Percentiles rank a stretch among this genome's conserved stretches.
These are phyloP conservation scores for Protomyctophum bolini DNA, from an alignment of 2,113 vertebrate species.

Conservation along the genomic window DNA sequence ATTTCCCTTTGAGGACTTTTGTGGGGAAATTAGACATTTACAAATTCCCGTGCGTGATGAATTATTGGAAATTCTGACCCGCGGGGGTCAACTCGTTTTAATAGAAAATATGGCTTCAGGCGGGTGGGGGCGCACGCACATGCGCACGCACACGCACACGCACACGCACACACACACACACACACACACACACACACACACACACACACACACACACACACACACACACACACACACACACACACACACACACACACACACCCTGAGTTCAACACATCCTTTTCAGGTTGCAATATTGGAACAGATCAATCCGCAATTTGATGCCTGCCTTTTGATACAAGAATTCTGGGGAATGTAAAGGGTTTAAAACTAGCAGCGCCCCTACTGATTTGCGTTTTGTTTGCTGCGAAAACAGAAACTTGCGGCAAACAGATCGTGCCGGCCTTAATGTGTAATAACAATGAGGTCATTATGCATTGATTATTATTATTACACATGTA, in stretches of 20 bases:
- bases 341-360: not conserved
- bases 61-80: too few species aligned
- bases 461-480: too few species aligned
- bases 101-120: too few species aligned
- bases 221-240: not conserved
- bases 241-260: not conserved
- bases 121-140: not conserved
- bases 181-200: not conserved
- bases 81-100: too few species aligned
- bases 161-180: not conserved
- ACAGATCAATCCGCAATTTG: constrained; percentile 37
- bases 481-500: too few species aligned
- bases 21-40: too few species aligned
- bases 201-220: not conserved
- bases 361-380: constrained; percentile 34
- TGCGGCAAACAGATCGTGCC: too few species aligned
- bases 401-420: too few species aligned
- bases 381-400: not conserved
- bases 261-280: constrained; percentile 2
- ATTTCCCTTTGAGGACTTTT: too few species aligned
- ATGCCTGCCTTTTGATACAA: constrained; percentile 36
- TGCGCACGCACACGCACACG: constrained; percentile 1
- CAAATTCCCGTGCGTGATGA: too few species aligned
- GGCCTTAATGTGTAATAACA: too few species aligned
- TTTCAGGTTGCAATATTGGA: constrained; percentile 9